phyloP scores from a whole-genome alignment of 2,888 invertebrate species.

The Xestia rhomboidea region DNA sequence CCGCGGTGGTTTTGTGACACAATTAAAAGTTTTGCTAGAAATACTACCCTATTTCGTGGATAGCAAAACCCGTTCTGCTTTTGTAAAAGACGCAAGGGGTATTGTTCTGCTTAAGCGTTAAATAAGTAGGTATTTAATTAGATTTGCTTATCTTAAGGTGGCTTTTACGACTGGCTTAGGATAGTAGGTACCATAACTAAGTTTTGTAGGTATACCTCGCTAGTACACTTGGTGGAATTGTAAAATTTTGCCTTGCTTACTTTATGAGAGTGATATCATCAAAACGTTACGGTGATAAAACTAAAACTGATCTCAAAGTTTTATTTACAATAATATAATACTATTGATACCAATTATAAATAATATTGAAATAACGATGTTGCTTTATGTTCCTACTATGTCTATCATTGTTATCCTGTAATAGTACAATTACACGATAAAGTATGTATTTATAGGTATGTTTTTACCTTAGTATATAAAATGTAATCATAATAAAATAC shows the following conservation, averaged over 20 bases:
- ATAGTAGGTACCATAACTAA: background rate
- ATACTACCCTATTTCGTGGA: background rate
- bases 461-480: too few species aligned
- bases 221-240: background rate
- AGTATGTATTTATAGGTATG: too few species aligned
- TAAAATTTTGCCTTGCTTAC: background rate
- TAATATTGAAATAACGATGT: too few species aligned
- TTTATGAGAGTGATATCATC: background rate
- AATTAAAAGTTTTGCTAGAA: constrained; percentile 7
- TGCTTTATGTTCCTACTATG: too few species aligned
- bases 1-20: background rate
- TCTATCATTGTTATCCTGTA: too few species aligned
- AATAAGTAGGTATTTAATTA: constrained; percentile 21
- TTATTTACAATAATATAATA: too few species aligned
- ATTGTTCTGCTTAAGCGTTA: constrained; percentile 13
- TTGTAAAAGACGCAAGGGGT: background rate
- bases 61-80: background rate
- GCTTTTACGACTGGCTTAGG: background rate
- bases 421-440: too few species aligned
- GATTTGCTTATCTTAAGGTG: constrained; percentile 9
- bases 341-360: too few species aligned
- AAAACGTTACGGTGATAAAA: background rate
- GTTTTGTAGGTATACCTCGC: background rate
- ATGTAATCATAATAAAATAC: too few species aligned
- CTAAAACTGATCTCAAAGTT: too few species aligned